Evolutionary conservation across 2,113 vertebrate genomes (phyloP).

Genomic region (Paraplagusia blochii): DNA sequence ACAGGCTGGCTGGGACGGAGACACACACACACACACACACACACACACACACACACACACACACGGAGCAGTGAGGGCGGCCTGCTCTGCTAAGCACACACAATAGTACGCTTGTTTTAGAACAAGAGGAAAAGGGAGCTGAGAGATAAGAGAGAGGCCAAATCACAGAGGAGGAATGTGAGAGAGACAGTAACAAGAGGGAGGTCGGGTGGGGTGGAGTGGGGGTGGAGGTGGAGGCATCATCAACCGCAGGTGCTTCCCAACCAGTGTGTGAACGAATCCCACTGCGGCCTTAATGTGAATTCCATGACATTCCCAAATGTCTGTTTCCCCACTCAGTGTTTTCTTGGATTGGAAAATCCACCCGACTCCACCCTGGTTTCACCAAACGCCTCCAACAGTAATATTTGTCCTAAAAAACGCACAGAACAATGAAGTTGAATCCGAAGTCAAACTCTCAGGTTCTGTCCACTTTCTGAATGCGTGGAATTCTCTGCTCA

Average conservation of each 20-base stretch:
- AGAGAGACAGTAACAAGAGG: constrained; percentile 1
- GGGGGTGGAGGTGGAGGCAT: constrained; percentile 3
- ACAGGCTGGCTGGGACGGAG: constrained; percentile 63
- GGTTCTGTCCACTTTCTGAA: constrained; percentile 34
- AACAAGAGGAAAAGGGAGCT: constrained; percentile 57
- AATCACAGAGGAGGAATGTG: constrained; percentile 58
- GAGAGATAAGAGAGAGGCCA: constrained; percentile 59
- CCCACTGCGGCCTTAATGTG: constrained; percentile 30
- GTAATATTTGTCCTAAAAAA: neutral
- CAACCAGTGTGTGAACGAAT: constrained; percentile 14
- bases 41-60: constrained; percentile 56
- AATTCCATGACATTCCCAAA: constrained; percentile 27
- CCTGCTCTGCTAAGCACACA: constrained; percentile 69
- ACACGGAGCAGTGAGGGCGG: constrained; percentile 49
- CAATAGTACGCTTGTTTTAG: constrained; percentile 68
- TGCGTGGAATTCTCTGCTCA: constrained; percentile 24
- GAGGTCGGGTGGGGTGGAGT: neutral
- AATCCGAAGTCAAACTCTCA: constrained; percentile 12
- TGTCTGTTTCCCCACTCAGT: neutral
- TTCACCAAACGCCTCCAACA: neutral
- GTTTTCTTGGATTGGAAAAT: constrained; percentile 8
- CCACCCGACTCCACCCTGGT: constrained; percentile 5
- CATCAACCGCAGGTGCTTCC: constrained; percentile 55
- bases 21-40: constrained; percentile 36
- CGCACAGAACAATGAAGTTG: too few relatives aligned